Conservation (phyloP, 2,888 invertebrate species). For the Agrochola macilenta region DNA sequence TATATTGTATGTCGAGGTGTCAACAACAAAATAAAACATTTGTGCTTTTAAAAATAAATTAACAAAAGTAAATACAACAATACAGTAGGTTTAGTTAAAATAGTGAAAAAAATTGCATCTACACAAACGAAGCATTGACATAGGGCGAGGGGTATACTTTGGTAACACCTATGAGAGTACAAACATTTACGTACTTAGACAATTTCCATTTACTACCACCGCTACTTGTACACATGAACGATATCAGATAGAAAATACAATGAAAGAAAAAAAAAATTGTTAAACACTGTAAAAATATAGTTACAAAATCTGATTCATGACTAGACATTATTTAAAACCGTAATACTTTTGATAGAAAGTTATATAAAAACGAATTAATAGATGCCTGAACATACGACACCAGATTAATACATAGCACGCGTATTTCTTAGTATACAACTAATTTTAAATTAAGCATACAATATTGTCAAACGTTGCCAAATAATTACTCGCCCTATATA, state of each 20-base stretch:
- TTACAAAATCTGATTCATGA: slow-evolving; percentile 78
- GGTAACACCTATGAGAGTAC: slow-evolving; percentile 65
- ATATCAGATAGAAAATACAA: slow-evolving; percentile 62
- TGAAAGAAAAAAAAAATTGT: slow-evolving; percentile 61
- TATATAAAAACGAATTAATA: slow-evolving; percentile 58
- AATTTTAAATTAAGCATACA: slow-evolving; percentile 84
- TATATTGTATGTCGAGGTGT: slow-evolving; percentile 87
- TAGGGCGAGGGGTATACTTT: slow-evolving; percentile 85
- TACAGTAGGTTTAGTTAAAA: slow-evolving; percentile 81
- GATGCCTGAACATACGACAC: slow-evolving; percentile 62
- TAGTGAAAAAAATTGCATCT: slow-evolving; percentile 74
- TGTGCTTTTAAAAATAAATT: slow-evolving; percentile 89
- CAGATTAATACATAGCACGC: slow-evolving; percentile 73
- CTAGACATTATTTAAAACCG: slow-evolving; percentile 76
- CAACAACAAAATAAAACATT: slow-evolving; percentile 89
- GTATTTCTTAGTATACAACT: slow-evolving; percentile 71
- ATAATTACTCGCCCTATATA: slow-evolving; percentile 87
- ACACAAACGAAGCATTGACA: slow-evolving; percentile 82
- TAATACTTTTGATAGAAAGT: slow-evolving; percentile 64
- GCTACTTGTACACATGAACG: slow-evolving; percentile 64
- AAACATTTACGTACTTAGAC: slow-evolving; percentile 55
- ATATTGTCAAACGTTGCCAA: slow-evolving; percentile 87
- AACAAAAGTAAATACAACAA: slow-evolving; percentile 89
- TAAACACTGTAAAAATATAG: slow-evolving; percentile 74
- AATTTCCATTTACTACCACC: slow-evolving; percentile 43